These are phyloP conservation scores for Vollenhovia emeryi DNA, from an alignment of 1,140 invertebrate species.

Conservation along the genomic window DNA sequence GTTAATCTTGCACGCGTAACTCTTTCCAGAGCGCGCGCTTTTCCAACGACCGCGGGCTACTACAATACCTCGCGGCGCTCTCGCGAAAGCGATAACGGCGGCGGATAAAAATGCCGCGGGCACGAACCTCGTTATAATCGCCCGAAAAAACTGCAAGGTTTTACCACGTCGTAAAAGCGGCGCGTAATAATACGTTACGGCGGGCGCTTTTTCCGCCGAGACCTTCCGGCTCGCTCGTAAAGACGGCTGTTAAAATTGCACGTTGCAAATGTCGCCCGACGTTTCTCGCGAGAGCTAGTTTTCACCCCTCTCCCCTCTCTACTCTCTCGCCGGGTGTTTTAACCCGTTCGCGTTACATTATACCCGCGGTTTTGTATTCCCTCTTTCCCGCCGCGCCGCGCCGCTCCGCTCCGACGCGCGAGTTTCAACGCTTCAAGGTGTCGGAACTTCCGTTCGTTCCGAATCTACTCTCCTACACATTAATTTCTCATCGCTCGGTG, in stretches of 20 bases:
- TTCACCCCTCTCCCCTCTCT: too few relatives aligned
- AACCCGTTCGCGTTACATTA: slow-evolving; percentile 19
- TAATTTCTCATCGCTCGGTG: slow-evolving; percentile 22
- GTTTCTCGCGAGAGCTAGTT: too few relatives aligned
- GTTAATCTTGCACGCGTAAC: not conserved
- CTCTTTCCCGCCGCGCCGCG: not conserved
- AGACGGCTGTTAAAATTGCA: slow-evolving; percentile 34
- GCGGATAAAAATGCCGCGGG: slow-evolving; percentile 2
- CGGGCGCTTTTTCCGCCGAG: slow-evolving; percentile 6
- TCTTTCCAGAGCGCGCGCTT: not conserved
- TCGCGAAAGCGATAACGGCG: not conserved
- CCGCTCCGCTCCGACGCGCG: too few relatives aligned
- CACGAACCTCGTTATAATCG: slow-evolving; percentile 8
- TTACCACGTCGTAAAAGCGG: slow-evolving; percentile 35
- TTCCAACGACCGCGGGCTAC: not conserved
- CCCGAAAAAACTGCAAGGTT: slow-evolving; percentile 21
- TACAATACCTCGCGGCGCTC: not conserved
- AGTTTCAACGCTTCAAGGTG: not conserved
- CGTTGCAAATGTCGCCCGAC: slow-evolving; percentile 5
- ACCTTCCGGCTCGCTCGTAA: slow-evolving; percentile 4
- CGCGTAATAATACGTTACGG: slow-evolving; percentile 14
- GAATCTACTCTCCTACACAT: not conserved
- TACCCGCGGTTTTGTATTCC: not conserved
- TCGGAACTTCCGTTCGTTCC: not conserved
- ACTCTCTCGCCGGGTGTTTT: too few relatives aligned